Conservation (phyloP, 2,888 invertebrate genomes). For the Xanthia togata region DNA sequence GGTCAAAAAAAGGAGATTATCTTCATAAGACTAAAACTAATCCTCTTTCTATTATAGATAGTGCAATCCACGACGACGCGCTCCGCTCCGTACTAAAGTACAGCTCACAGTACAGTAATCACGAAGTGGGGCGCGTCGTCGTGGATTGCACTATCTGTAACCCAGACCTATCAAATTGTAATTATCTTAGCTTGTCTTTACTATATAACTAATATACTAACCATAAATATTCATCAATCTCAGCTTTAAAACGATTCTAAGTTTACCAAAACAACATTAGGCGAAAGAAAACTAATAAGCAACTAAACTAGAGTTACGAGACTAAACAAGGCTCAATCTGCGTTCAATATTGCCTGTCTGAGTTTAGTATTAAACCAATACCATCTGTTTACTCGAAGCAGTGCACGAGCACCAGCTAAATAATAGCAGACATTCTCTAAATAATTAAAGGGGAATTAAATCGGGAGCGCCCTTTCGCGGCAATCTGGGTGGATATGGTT, state of each 20-base stretch:
- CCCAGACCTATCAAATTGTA: background rate
- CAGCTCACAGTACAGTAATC: no score
- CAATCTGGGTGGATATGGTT: conserved; percentile 68
- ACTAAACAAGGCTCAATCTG: conserved; percentile 37
- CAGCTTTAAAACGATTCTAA: conserved; percentile 13
- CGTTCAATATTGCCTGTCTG: conserved; percentile 54
- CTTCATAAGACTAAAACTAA: background rate
- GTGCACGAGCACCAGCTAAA: conserved; percentile 37
- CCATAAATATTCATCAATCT: conserved; percentile 11
- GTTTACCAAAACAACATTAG: conserved; percentile 34
- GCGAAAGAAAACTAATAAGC: conserved; percentile 46
- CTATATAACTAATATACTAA: background rate
- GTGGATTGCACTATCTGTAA: no score
- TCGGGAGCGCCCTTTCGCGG: conserved; percentile 60
- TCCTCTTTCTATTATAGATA: background rate
- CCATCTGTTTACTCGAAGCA: conserved; percentile 43
- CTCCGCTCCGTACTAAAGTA: no score
- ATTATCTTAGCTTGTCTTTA: background rate
- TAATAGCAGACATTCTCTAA: conserved; percentile 61
- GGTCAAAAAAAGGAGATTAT: conserved; percentile 7
- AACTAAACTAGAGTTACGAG: conserved; percentile 27
- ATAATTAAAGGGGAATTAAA: conserved; percentile 73
- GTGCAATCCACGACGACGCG: no score
- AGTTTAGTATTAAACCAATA: conserved; percentile 51
- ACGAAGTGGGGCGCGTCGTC: no score